Base-by-base conservation (phyloP, 2,797 vertebrate species). In the Danio choprae region DNA sequence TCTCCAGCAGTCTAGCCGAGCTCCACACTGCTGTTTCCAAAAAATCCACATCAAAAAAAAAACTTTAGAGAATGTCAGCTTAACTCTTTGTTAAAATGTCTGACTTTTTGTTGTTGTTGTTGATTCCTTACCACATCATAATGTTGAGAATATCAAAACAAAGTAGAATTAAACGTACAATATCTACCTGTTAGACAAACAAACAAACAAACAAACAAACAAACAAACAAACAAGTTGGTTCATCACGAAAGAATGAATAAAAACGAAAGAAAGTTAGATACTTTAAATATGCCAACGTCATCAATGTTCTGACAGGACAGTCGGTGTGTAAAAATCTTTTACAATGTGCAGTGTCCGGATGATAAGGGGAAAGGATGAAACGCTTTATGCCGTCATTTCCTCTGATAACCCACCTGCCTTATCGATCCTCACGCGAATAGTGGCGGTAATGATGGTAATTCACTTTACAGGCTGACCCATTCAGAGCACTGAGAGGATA, bases 341-440 rank as follows among this genome's bases (percentile, higher is more conserved):
- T 63, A 77, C 56, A 69, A 46, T 63, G 44, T 36, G 46, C 69
- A 48, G 41, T 48, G 64, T 16, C 53, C 43, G 43, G 76, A 51
- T 79, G 76, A 12, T 18, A 6, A 68, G 51, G 53, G 9, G 53
- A 11, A 64, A 50, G 51, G 36, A 63, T 51, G 36, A 79, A 79
- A 62, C 67, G 13, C 56, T 79, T 43, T 11, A 22, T 22, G 70
- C 60, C 59, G 48, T 64, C 74, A 82, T 86, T 86, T 84, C 85
- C 85, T 84, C 77, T 62, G 56, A 69, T 78, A 41, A 29, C 81
- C 64, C 83, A 84, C 82, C 85, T 82, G 83, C 71, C 51, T 64
- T 82, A 86, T 86, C 79, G 85, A 86, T 84, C 78, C 64, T 77
- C 60, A 36, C 80, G 74, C 78, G 53, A 69, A 86, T 86, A 80